These are phyloP conservation scores for Conus ventricosus DNA, from an alignment of 1,140 invertebrate genomes.

Conservation along the genomic window DNA sequence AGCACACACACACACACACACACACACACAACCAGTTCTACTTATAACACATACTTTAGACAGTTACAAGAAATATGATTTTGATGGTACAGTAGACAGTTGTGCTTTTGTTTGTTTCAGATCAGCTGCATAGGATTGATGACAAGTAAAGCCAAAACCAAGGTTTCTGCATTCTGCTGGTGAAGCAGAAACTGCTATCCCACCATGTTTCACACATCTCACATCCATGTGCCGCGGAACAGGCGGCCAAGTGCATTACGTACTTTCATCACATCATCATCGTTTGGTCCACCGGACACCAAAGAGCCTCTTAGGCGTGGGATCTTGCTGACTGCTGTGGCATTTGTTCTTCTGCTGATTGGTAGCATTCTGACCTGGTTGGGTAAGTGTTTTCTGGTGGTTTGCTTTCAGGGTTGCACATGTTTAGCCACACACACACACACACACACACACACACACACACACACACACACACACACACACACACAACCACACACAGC, in stretches of 20 bases:
- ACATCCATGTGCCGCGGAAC: conserved; percentile 47
- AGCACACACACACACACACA: no score
- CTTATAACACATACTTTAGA: no score
- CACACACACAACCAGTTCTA: no score
- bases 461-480: no score
- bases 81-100: no score
- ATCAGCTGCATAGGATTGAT: background rate
- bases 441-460: no score
- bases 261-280: conserved; percentile 55
- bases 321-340: conserved; percentile 53
- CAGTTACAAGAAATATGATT: no score
- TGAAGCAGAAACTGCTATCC: background rate
- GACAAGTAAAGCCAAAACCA: background rate
- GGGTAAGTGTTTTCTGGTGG: conserved; percentile 33
- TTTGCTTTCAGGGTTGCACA: background rate
- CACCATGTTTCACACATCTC: conserved; percentile 53
- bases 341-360: conserved; percentile 48
- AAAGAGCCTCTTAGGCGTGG: conserved; percentile 51
- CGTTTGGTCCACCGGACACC: conserved; percentile 48
- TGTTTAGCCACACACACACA: no score
- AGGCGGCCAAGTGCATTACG: conserved; percentile 45
- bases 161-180: background rate
- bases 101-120: background rate
- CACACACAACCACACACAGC: no score
- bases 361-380: conserved; percentile 56